A percentile compares a stretch with the other conserved stretches of the same genome.
These are phyloP conservation scores for Melanaphis sacchari DNA, from an alignment of 1,140 invertebrate species.

Conservation along the genomic window DNA sequence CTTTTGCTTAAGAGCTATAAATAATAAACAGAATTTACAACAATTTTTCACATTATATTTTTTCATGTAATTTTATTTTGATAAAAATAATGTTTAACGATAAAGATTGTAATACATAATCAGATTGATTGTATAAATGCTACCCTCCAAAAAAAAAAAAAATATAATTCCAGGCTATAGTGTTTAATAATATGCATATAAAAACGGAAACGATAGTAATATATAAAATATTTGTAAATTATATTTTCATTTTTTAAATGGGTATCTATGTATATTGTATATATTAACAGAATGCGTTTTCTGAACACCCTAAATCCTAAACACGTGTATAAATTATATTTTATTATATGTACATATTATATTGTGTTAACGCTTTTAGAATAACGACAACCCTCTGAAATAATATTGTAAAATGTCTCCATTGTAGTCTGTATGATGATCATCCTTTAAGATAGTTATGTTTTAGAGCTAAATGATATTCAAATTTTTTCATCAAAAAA, in stretches of 20 bases:
- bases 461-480: neutral
- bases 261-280: neutral
- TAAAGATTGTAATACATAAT: neutral
- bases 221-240: neutral
- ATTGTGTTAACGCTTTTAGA: neutral
- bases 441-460: constrained; percentile 10
- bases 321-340: neutral
- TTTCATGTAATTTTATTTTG: neutral
- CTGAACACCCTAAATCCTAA: neutral
- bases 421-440: neutral
- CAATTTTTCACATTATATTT: neutral
- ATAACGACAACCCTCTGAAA: neutral
- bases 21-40: neutral
- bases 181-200: neutral
- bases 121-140: neutral
- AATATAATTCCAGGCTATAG: neutral
- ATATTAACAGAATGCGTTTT: constrained; percentile 9
- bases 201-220: neutral
- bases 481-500: neutral
- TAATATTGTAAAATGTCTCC: constrained; percentile 28
- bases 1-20: neutral
- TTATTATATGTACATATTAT: neutral
- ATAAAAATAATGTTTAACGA: neutral
- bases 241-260: constrained; percentile 24
- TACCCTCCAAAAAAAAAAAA: neutral